Conservation (phyloP, 2,888 invertebrate genomes). For the Tinea pellionella region DNA sequence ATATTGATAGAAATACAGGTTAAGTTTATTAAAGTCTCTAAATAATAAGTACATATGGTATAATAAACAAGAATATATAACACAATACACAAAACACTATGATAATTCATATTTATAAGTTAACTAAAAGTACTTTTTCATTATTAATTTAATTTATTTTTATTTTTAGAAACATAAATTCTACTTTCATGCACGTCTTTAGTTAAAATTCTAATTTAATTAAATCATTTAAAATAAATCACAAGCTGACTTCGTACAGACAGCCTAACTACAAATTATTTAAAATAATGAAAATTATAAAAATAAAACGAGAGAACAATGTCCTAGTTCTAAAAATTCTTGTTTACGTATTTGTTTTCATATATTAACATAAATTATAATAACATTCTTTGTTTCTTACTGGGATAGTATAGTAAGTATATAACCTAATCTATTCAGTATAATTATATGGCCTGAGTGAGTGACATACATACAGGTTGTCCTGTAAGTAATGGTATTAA, state of each 20-base stretch:
- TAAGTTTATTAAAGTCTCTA: no score
- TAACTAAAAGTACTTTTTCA: neutral
- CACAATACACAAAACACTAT: neutral
- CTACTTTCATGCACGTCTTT: constrained; percentile 5
- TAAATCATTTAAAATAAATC: neutral
- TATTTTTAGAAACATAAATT: neutral
- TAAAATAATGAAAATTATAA: neutral
- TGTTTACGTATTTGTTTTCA: no score
- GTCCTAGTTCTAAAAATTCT: no score
- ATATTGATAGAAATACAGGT: no score
- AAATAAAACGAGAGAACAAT: no score
- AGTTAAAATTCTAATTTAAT: neutral
- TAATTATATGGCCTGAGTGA: no score
- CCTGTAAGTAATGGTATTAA: no score
- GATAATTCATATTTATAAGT: neutral
- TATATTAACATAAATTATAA: no score
- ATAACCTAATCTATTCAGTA: no score
- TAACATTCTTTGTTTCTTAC: no score
- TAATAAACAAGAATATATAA: neutral
- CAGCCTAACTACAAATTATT: constrained; percentile 1
- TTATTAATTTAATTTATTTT: neutral
- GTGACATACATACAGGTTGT: no score
- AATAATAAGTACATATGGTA: neutral
- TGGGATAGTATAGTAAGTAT: no score
- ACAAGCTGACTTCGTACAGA: neutral